Evolutionary conservation across 2,888 invertebrate genomes (phyloP).

Genomic region (Lottia scabra): DNA sequence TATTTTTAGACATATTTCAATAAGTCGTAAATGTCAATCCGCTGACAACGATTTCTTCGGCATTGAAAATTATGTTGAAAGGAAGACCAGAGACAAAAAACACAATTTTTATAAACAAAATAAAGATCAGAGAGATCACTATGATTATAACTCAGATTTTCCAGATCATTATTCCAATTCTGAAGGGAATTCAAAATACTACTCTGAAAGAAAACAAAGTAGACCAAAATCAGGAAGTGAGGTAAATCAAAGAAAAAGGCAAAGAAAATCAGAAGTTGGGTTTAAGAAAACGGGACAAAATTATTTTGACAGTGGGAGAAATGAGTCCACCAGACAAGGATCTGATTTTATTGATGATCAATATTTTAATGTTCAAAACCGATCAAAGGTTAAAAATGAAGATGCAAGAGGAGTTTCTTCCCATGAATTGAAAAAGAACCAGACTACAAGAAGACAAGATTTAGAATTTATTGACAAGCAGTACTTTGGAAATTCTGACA

Average conservation of each 20-base stretch:
- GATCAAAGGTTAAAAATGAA: neutral
- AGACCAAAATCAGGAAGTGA: too few species aligned
- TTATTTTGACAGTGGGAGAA: too few species aligned
- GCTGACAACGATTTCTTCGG: slow-evolving; percentile 22
- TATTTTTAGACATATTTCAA: neutral
- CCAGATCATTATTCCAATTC: slow-evolving; percentile 4
- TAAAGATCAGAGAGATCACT: too few species aligned
- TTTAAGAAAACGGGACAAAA: too few species aligned
- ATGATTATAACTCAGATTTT: neutral
- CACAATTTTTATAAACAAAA: neutral
- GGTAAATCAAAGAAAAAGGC: too few species aligned
- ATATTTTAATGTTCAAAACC: neutral
- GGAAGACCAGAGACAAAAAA: neutral
- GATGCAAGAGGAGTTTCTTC: neutral
- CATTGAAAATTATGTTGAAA: slow-evolving; percentile 11
- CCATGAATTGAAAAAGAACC: neutral
- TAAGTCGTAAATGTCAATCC: neutral
- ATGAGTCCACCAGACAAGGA: too few species aligned
- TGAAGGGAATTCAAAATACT: neutral
- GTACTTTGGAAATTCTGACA: slow-evolving; percentile 18
- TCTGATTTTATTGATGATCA: neutral
- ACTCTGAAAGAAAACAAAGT: too few species aligned
- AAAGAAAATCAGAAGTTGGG: too few species aligned
- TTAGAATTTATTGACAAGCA: slow-evolving; percentile 24
- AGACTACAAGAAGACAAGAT: neutral